Percentiles rank a stretch among this genome's conserved stretches.
phyloP scores from a whole-genome alignment of 1,140 invertebrate species.

The Micrasema minimum region DNA sequence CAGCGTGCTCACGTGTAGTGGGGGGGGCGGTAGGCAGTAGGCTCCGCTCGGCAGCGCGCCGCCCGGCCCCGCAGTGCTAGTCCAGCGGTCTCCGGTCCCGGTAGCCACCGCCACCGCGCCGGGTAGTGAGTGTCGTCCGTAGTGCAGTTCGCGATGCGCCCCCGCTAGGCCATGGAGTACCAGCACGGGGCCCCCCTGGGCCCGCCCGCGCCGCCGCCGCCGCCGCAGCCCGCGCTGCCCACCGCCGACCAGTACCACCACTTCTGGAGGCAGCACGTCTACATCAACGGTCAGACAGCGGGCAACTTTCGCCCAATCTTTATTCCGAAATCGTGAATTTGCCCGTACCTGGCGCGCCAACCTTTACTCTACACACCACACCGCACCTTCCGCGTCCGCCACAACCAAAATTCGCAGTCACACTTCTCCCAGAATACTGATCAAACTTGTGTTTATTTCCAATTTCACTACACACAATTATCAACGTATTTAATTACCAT shows the following conservation, averaged over 20 bases:
- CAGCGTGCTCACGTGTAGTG: background rate
- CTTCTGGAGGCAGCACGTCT: slow-evolving; percentile 71
- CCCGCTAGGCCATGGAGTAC: slow-evolving; percentile 46
- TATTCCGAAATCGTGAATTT: slow-evolving; percentile 18
- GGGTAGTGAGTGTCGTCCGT: background rate
- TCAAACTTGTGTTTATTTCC: too few species aligned
- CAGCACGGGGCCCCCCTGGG: slow-evolving; percentile 56
- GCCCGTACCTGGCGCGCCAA: too few species aligned
- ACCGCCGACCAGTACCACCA: slow-evolving; percentile 70
- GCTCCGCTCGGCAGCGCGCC: background rate
- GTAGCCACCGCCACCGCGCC: background rate
- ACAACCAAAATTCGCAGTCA: too few species aligned
- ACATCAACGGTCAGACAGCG: slow-evolving; percentile 68
- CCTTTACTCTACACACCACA: background rate
- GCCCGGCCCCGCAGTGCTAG: slow-evolving; percentile 1
- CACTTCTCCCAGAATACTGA: too few species aligned
- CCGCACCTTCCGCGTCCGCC: too few species aligned
- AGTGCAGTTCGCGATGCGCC: slow-evolving; percentile 55
- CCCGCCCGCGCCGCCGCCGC: slow-evolving; percentile 62
- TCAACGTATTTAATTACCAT: too few species aligned
- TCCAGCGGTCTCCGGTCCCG: slow-evolving; percentile 2
- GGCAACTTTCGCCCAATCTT: slow-evolving; percentile 29
- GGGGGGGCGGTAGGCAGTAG: background rate
- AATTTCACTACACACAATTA: too few species aligned
- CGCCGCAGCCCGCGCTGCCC: slow-evolving; percentile 64